phyloP scores from a whole-genome alignment of 2,888 invertebrate species.

The Perizoma flavofasciatum region DNA sequence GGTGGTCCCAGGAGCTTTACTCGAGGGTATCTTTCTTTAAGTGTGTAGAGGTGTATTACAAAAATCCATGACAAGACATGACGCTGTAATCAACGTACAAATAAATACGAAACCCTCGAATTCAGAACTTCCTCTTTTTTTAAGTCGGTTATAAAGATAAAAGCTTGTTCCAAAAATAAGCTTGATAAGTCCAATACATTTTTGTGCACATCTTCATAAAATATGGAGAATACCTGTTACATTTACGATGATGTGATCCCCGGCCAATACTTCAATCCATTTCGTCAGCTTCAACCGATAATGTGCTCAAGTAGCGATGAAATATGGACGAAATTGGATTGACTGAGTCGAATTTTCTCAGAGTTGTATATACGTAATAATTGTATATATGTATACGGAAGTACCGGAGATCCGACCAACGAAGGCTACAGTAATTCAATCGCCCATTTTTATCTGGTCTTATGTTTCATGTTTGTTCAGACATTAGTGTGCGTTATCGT shows the following conservation, averaged over 20 bases:
- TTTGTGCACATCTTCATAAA: slow-evolving; percentile 48
- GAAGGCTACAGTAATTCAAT: slow-evolving; percentile 65
- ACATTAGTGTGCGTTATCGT: slow-evolving; percentile 57
- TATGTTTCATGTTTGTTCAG: slow-evolving; percentile 64
- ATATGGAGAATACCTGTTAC: slow-evolving; percentile 56
- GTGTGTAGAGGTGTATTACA: too few relatives aligned
- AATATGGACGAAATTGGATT: slow-evolving; percentile 46
- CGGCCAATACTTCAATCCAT: slow-evolving; percentile 54
- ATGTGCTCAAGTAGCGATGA: slow-evolving; percentile 46
- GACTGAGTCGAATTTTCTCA: slow-evolving; percentile 26
- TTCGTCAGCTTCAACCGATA: slow-evolving; percentile 43
- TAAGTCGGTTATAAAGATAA: too few relatives aligned
- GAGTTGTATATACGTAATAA: slow-evolving; percentile 12
- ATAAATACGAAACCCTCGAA: too few relatives aligned
- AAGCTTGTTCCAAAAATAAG: slow-evolving; percentile 6
- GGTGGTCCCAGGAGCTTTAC: too few relatives aligned
- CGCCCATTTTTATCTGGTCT: slow-evolving; percentile 57
- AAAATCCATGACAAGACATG: too few relatives aligned
- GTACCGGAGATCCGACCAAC: slow-evolving; percentile 53
- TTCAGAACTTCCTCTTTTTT: too few relatives aligned
- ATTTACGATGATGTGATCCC: slow-evolving; percentile 53
- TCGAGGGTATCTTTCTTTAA: too few relatives aligned
- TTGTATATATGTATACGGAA: slow-evolving; percentile 30
- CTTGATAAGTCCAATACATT: slow-evolving; percentile 41
- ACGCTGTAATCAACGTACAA: too few relatives aligned